Evolutionary conservation across 2,113 vertebrate genomes (phyloP).

Genomic region (Nyctereutes procyonoides): DNA sequence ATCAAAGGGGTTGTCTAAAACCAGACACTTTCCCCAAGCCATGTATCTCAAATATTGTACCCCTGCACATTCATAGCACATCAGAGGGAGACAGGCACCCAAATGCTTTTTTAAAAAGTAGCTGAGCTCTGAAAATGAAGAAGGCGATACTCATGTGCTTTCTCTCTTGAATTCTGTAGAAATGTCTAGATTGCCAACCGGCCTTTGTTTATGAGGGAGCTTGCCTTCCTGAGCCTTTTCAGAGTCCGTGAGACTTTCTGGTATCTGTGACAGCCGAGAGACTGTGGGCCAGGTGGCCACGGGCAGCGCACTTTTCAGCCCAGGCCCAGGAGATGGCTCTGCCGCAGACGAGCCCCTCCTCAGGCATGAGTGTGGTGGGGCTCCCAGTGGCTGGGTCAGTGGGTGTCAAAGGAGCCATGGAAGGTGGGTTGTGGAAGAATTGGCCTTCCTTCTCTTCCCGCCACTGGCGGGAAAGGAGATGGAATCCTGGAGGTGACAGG

Average conservation of each 20-base stretch:
- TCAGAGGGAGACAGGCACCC: background rate
- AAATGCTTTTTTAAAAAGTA: background rate
- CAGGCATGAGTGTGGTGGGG: background rate
- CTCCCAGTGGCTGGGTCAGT: background rate
- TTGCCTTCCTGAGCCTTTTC: background rate
- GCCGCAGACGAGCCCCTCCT: background rate
- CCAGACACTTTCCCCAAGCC: constrained; percentile 76
- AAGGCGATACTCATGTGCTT: background rate
- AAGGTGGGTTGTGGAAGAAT: background rate
- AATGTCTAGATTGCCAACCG: background rate
- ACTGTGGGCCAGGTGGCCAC: background rate
- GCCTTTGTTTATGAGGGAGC: background rate
- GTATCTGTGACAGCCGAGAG: background rate
- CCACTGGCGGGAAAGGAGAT: background rate
- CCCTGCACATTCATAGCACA: constrained; percentile 40
- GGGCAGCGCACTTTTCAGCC: background rate
- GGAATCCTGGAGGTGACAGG: background rate
- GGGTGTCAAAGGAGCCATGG: background rate
- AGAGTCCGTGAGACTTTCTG: background rate
- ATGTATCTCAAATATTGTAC: constrained; percentile 59
- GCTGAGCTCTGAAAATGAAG: background rate
- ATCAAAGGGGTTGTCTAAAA: constrained; percentile 82
- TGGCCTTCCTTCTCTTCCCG: background rate
- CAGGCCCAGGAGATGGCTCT: background rate
- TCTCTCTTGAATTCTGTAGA: background rate